phyloP scores from a whole-genome alignment of 64 coral and sea anemone species.

The Actinia equina region DNA sequence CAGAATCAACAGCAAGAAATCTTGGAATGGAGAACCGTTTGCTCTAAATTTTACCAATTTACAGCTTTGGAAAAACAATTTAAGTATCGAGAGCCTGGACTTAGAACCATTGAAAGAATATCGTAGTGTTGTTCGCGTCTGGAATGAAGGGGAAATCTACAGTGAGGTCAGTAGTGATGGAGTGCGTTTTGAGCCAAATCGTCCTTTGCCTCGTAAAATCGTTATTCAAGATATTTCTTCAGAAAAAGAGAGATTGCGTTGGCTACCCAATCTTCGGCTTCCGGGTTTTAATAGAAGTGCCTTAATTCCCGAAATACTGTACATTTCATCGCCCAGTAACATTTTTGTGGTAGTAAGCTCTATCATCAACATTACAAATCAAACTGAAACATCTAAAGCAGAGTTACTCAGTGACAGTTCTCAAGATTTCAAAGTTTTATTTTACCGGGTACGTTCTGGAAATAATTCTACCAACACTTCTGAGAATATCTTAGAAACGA shows the following conservation, averaged over 20 bases:
- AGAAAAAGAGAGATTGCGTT: conserved; percentile 52
- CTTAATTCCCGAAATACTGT: conserved; percentile 51
- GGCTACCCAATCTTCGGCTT: conserved; percentile 66
- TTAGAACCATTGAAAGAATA: conserved; percentile 50
- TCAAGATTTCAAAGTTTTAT: conserved; percentile 36
- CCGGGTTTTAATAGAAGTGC: conserved; percentile 47
- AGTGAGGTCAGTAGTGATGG: conserved; percentile 50
- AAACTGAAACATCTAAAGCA: neutral
- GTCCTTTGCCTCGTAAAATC: conserved; percentile 38
- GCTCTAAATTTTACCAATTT: conserved; percentile 62
- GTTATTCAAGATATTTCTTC: conserved; percentile 38
- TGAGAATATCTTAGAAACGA: conserved; percentile 44
- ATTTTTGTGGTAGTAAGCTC: conserved; percentile 9
- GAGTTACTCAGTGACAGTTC: conserved; percentile 11
- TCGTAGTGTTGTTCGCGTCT: conserved; percentile 51
- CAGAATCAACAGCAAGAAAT: conserved; percentile 15
- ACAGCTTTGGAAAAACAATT: conserved; percentile 52
- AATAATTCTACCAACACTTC: conserved; percentile 54
- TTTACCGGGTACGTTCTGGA: conserved; percentile 29
- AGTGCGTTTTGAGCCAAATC: conserved; percentile 35
- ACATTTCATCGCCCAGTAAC: conserved; percentile 59
- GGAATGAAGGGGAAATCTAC: conserved; percentile 53
- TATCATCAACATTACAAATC: conserved; percentile 2
- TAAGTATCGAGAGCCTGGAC: conserved; percentile 44
- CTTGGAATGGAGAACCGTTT: conserved; percentile 55